phyloP scores from a whole-genome alignment of 2,888 invertebrate genomes.

The Euphydryas editha region DNA sequence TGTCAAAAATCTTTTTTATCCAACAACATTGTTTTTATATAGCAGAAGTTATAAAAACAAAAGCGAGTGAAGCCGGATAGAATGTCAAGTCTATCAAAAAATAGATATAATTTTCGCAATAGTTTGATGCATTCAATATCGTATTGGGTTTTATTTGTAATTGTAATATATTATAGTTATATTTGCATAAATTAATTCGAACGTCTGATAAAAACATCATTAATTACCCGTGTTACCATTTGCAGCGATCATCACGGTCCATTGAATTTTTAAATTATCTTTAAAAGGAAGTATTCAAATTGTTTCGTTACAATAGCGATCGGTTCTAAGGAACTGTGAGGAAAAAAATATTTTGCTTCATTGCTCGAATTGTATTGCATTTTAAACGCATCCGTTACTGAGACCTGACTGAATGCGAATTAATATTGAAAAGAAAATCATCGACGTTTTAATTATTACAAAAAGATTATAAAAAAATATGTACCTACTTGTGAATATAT shows the following conservation, averaged over 20 bases:
- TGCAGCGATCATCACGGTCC: conserved; percentile 16
- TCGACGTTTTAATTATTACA: too few relatives aligned
- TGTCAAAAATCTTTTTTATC: too few relatives aligned
- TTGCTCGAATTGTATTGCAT: conserved; percentile 29
- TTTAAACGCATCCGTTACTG: conserved; percentile 17
- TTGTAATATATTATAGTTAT: background rate
- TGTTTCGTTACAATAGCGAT: conserved; percentile 20
- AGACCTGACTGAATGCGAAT: conserved; percentile 1
- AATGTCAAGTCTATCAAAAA: too few relatives aligned
- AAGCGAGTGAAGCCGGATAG: too few relatives aligned
- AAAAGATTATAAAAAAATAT: too few relatives aligned
- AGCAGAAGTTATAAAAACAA: too few relatives aligned
- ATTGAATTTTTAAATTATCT: conserved; percentile 9
- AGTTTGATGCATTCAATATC: too few relatives aligned
- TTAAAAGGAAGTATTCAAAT: conserved; percentile 32
- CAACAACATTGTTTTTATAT: too few relatives aligned
- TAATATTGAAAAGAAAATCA: background rate
- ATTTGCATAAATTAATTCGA: background rate
- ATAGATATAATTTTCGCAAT: too few relatives aligned
- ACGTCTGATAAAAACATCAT: background rate
- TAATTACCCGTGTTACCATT: background rate
- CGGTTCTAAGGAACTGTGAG: conserved; percentile 27
- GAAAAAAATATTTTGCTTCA: conserved; percentile 34
- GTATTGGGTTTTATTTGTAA: too few relatives aligned
- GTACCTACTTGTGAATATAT: too few relatives aligned